Evolutionary conservation across 2,113 vertebrate species (phyloP), one percentile per base, ranked within the genome.

Genomic region (Picathartes gymnocephalus): DNA sequence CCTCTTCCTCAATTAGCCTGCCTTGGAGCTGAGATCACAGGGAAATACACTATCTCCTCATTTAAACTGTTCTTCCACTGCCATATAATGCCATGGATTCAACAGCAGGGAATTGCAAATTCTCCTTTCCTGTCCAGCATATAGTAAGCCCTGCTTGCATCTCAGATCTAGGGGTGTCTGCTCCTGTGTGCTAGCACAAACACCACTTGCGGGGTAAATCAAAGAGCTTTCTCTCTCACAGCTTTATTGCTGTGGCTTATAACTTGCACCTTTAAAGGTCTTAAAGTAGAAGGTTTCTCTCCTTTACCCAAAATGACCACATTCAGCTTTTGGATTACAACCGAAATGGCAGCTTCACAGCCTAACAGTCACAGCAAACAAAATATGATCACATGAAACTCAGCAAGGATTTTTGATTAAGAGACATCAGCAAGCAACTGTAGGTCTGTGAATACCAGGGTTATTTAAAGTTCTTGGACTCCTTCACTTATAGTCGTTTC

Each of bases 261-360:
- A 77, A 77, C 54, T 80, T 70, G 24, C 21, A 54, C 28, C n/a
- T n/a, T n/a, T n/a, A 73, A 61, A 79, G 40, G 24, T 45, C 65
- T 87, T 57, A 86, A 94, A 89, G 62, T 19, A 89, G 44, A 80
- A 96, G 25, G 27, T 83, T 91, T 90, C n/a, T 77, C 48, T 76
- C 17, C 17, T 81, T 23, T 85, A 22, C 39, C 28, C 30, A 66
- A 45, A 91, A 93, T 58, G 91, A 66, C 42, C 22, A 50, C 39
- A 44, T 62, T 93, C 50, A 93, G 35, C 24, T 80, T 78, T 88
- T 77, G 39, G 27, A 92, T 91, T 87, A 69, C 24, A 77, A 33
- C 58, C 64, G 56, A 88, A 42, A 70, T 81, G 68, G 57, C 51
- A 92, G 44, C 56, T 94, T 91, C 50, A 68, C 42, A 82, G 17